These are phyloP conservation scores for Cataglyphis rosenhaueri DNA, from an alignment of 2,888 invertebrate species.

Conservation along the genomic window DNA sequence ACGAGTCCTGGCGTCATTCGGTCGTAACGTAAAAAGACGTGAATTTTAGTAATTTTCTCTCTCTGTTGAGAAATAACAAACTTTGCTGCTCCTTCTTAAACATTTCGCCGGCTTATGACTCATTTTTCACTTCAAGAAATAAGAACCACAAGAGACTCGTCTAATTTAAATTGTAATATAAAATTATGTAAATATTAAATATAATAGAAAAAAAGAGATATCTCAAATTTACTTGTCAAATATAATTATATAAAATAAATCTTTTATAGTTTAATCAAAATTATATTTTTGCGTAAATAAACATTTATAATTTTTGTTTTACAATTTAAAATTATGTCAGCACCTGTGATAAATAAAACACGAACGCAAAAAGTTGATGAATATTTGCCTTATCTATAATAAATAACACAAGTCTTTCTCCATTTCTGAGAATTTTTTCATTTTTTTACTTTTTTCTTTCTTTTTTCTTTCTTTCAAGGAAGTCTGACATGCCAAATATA, in stretches of 20 bases:
- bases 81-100: neutral
- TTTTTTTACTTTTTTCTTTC: neutral
- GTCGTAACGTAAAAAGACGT: neutral
- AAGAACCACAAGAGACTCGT: neutral
- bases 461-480: neutral
- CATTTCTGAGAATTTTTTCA: neutral
- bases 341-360: neutral
- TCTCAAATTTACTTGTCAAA: neutral
- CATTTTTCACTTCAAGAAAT: neutral
- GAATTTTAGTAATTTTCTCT: constrained; percentile 21
- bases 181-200: neutral
- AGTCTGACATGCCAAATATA: constrained; percentile 49
- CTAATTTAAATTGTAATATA: neutral
- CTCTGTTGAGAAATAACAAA: constrained; percentile 8
- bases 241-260: neutral
- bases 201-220: neutral
- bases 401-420: constrained; percentile 21
- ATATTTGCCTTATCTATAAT: constrained; percentile 31
- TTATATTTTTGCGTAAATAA: neutral
- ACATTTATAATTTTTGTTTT: neutral
- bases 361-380: neutral
- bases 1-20: constrained; percentile 22
- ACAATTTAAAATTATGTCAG: neutral
- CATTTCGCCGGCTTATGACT: neutral
- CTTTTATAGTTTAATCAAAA: neutral